Conservation (phyloP, 2,113 vertebrate species). For the Calidris pygmaea region DNA sequence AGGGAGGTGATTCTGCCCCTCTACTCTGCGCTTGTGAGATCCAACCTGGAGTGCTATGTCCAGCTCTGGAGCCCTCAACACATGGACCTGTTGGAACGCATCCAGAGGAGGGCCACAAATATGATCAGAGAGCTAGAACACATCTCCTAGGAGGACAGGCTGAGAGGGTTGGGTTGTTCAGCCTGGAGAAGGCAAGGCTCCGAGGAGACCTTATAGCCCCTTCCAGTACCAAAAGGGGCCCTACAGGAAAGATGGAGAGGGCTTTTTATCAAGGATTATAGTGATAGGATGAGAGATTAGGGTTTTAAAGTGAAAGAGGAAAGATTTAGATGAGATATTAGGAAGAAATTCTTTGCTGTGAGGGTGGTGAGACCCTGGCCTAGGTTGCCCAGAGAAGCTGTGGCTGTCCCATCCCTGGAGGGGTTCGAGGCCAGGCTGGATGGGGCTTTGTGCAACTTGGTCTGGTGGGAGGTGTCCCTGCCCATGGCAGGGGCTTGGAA, state of each 20-base stretch:
- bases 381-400: not conserved
- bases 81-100: not conserved
- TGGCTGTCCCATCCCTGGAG: not conserved
- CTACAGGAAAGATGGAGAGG: not conserved
- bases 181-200: not conserved
- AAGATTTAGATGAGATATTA: not conserved
- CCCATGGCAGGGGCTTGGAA: not conserved
- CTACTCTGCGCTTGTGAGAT: not conserved
- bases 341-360: not conserved
- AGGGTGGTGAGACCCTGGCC: not conserved
- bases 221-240: not conserved
- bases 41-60: not conserved
- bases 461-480: not conserved
- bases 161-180: not conserved
- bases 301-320: not conserved
- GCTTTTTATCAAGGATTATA: not conserved
- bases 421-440: not conserved
- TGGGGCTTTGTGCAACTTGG: not conserved
- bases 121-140: not conserved
- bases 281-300: not conserved
- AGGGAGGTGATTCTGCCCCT: not conserved
- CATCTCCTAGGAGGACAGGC: not conserved
- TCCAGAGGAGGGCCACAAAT: not conserved
- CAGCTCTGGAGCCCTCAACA: not conserved
- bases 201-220: not conserved